These are phyloP conservation scores for Leptinotarsa haldemani DNA, from an alignment of 2,888 invertebrate species.

Conservation along the genomic window DNA sequence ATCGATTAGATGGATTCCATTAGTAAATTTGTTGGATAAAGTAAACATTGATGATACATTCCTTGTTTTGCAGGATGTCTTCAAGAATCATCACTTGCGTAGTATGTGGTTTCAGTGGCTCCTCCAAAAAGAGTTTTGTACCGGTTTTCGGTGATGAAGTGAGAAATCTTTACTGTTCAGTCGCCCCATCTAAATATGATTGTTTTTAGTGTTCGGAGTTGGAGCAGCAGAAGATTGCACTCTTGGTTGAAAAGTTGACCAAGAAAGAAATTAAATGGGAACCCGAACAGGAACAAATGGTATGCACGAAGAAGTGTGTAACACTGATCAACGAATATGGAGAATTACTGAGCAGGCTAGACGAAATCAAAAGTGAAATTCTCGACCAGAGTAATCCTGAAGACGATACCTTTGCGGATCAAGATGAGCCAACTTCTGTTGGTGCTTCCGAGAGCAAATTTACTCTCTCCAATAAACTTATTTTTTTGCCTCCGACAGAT, in stretches of 20 bases:
- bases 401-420: constrained; percentile 48
- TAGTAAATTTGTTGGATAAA: not conserved
- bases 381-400: constrained; percentile 63
- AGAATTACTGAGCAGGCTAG: constrained; percentile 68
- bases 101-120: constrained; percentile 72
- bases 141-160: constrained; percentile 68
- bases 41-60: not conserved
- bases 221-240: constrained; percentile 33
- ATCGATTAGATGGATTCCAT: constrained; percentile 1
- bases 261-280: constrained; percentile 68
- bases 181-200: too few species aligned
- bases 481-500: constrained; percentile 63
- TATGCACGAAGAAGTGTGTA: constrained; percentile 77
- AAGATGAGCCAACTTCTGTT: constrained; percentile 39
- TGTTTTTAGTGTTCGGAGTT: not conserved
- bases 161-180: constrained; percentile 39
- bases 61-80: constrained; percentile 56
- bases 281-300: constrained; percentile 68
- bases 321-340: constrained; percentile 74
- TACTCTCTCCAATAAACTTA: constrained; percentile 60
- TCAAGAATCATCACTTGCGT: constrained; percentile 67
- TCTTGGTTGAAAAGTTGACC: constrained; percentile 64
- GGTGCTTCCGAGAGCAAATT: constrained; percentile 45
- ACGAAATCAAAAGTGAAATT: constrained; percentile 69
- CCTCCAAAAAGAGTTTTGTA: constrained; percentile 68